Evolutionary conservation across 2,113 vertebrate species (phyloP), one percentile per base, ranked within the genome.

Genomic region (Rhinogobius similis): DNA sequence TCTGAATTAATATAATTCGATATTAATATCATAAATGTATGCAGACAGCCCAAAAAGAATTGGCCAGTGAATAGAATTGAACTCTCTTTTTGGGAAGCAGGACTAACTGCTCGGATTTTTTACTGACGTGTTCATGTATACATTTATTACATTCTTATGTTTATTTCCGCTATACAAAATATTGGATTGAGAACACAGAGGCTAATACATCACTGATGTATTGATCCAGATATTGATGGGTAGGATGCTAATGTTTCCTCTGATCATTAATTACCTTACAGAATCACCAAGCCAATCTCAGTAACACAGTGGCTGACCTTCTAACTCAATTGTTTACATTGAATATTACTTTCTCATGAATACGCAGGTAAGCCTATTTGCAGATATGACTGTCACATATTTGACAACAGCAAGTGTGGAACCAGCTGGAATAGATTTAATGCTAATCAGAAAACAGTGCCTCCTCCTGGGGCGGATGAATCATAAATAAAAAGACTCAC

Each of bases 371-470:
- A 13, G 13, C n/a, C 12, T 53, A 27, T 2, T 48, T 24, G 23
- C 29, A 61, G 13, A 8, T 44, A 67, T 6, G n/a, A 21, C 50
- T 56, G 58, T 61, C 58, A 29, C 24, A 59, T 59, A 43, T 24
- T 26, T 46, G 26, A 62, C 41, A 41, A 27, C n/a, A 70, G 11
- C 2, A 32, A 11, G 5, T 52, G 69, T 68, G 16, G 29, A 32
- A 52, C 64, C 44, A n/a, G 46, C 61, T 44, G 13, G 27, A 70
- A 56, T 68, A 38, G 3, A 88, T 73, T 74, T 83, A n/a, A 82
- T 75, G 69, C 61, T 82, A 73, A 76, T 86, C 68, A 72, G 38
- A 77, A 59, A 76, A 70, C 38, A 48, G 62, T 41, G 38, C n/a
- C 66, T n/a, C 61, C 65, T 72, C 79, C 44, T 23, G 39, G 65